A percentile compares a stretch with the other conserved stretches of the same genome.
These are phyloP conservation scores for Anthrax anthrax DNA, from an alignment of 2,888 invertebrate species.

Conservation along the genomic window DNA sequence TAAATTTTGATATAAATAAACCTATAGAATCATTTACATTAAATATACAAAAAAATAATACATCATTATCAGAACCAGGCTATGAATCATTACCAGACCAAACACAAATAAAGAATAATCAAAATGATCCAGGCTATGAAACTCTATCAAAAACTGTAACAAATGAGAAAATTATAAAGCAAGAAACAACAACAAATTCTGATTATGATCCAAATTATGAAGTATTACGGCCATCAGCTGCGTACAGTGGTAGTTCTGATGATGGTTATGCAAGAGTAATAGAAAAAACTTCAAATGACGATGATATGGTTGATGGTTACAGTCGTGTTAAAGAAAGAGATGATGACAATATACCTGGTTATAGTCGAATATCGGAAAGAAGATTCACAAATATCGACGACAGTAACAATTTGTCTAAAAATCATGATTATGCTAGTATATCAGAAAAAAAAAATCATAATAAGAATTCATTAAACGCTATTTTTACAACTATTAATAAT, in stretches of 20 bases:
- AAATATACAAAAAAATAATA: neutral
- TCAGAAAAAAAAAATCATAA: conserved; percentile 21
- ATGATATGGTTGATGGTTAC: conserved; percentile 22
- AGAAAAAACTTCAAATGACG: conserved; percentile 22
- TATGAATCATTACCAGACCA: conserved; percentile 32
- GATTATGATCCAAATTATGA: conserved; percentile 71
- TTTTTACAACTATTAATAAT: conserved; percentile 8
- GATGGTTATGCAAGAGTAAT: conserved; percentile 34
- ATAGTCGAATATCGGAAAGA: conserved; percentile 3
- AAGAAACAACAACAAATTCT: conserved; percentile 31
- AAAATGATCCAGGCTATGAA: conserved; percentile 55
- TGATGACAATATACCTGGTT: conserved; percentile 5
- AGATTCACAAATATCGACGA: conserved; percentile 8
- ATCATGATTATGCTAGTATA: conserved; percentile 31
- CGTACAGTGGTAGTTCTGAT: conserved; percentile 14
- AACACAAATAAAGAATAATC: conserved; percentile 37
- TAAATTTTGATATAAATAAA: neutral
- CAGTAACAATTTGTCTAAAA: conserved; percentile 16
- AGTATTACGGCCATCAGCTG: conserved; percentile 41
- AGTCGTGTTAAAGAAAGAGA: conserved; percentile 26
- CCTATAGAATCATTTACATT: neutral
- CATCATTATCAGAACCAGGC: conserved; percentile 18
- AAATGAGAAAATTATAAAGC: neutral
- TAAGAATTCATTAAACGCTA: conserved; percentile 3
- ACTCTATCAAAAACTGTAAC: conserved; percentile 34